Evolutionary conservation across 2,888 invertebrate species (phyloP).

Genomic region (Drosophila nigritarsus): DNA sequence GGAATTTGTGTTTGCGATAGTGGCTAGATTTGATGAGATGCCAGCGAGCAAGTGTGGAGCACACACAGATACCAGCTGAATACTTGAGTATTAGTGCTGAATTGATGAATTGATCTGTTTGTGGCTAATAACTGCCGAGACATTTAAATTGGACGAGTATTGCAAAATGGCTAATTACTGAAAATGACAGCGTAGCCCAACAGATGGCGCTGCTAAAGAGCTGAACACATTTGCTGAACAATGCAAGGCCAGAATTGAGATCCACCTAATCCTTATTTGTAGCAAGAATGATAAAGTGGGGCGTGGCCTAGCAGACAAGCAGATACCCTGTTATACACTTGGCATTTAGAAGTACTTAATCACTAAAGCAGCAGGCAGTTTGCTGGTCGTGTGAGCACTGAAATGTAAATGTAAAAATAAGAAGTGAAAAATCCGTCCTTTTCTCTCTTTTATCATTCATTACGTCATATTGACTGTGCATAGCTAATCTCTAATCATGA

Average conservation of each 20-base stretch:
- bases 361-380: neutral
- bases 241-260: neutral
- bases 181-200: neutral
- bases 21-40: constrained; percentile 36
- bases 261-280: neutral
- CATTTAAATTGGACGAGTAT: too few species aligned
- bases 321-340: neutral
- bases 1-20: constrained; percentile 34
- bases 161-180: neutral
- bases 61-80: neutral
- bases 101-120: constrained; percentile 41
- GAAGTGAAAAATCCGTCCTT: rapidly evolving
- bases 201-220: neutral
- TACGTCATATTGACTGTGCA: too few species aligned
- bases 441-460: neutral
- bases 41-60: constrained; percentile 33
- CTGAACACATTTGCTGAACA: neutral
- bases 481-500: neutral
- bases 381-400: neutral
- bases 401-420: neutral
- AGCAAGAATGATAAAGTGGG: neutral
- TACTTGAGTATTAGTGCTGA: neutral
- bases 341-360: neutral
- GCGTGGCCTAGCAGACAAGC: neutral
- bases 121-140: neutral